phyloP scores from a whole-genome alignment of 2,113 vertebrate genomes.

The Stomatorhinus ivindoensis region DNA sequence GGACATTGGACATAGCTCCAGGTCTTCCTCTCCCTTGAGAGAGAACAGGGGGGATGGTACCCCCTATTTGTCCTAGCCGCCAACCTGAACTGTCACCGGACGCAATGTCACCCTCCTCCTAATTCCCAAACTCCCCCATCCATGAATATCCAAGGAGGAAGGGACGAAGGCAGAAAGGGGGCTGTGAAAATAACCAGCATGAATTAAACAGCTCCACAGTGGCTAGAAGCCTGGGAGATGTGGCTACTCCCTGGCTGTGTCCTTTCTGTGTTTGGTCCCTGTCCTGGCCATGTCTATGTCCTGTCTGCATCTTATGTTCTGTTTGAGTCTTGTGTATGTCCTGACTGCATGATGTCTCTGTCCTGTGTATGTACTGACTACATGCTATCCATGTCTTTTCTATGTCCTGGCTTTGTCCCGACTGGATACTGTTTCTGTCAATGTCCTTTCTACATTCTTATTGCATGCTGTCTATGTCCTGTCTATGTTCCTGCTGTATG shows the following conservation, averaged over 20 bases:
- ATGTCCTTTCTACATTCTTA: neutral
- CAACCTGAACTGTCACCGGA: neutral
- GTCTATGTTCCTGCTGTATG: neutral
- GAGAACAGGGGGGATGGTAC: neutral
- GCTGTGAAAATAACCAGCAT: neutral
- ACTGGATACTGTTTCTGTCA: neutral
- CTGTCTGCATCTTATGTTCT: neutral
- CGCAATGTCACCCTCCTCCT: neutral
- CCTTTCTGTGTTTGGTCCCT: neutral
- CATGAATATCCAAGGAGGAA: neutral
- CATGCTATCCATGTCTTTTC: neutral
- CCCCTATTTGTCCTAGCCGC: neutral
- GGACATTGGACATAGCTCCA: neutral
- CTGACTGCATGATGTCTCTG: neutral
- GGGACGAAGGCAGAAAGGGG: neutral
- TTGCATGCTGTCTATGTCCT: neutral
- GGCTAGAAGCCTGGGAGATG: neutral
- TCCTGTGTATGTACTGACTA: neutral
- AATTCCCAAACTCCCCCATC: neutral
- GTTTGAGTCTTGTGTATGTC: neutral
- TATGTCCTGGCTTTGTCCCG: neutral
- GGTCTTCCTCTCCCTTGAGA: neutral
- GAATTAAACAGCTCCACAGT: neutral
- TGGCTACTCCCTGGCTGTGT: neutral
- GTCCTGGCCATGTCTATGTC: neutral